Evolutionary conservation across 1,140 invertebrate genomes (phyloP).

Genomic region (Bombus breviceps): DNA sequence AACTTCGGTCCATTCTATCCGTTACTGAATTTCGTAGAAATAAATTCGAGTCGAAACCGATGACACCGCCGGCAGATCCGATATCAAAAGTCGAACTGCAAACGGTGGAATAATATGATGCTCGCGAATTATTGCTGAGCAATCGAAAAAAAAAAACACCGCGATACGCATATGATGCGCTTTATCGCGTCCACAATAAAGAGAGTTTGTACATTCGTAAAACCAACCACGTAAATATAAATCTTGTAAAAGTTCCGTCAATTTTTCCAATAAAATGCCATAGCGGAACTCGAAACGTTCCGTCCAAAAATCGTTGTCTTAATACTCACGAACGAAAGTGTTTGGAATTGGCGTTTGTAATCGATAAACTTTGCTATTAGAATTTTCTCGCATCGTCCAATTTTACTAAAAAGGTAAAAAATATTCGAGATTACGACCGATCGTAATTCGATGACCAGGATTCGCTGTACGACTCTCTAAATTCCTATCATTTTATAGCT

Average conservation of each 20-base stretch:
- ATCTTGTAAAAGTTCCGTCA: background rate
- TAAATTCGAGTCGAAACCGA: slow-evolving; percentile 8
- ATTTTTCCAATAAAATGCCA: background rate
- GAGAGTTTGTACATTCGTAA: slow-evolving; percentile 7
- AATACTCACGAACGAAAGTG: background rate
- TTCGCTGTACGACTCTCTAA: background rate
- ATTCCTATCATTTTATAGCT: background rate
- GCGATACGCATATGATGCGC: slow-evolving; percentile 27
- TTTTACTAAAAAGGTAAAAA: background rate
- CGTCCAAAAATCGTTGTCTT: background rate
- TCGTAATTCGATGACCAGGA: background rate
- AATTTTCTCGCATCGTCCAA: background rate
- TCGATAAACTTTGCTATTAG: background rate
- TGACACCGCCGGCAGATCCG: slow-evolving; percentile 14
- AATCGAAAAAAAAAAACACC: slow-evolving; percentile 2
- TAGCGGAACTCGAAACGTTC: background rate
- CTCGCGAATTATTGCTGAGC: slow-evolving; percentile 20
- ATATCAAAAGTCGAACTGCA: slow-evolving; percentile 20
- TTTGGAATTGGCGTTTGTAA: background rate
- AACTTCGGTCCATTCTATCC: background rate
- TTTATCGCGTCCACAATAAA: slow-evolving; percentile 12
- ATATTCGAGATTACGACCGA: background rate
- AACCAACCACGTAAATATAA: background rate
- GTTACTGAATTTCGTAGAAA: background rate
- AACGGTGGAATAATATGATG: slow-evolving; percentile 27